These are phyloP conservation scores for Pseudorasbora parva DNA, from an alignment of 2,113 vertebrate genomes.

Conservation along the genomic window DNA sequence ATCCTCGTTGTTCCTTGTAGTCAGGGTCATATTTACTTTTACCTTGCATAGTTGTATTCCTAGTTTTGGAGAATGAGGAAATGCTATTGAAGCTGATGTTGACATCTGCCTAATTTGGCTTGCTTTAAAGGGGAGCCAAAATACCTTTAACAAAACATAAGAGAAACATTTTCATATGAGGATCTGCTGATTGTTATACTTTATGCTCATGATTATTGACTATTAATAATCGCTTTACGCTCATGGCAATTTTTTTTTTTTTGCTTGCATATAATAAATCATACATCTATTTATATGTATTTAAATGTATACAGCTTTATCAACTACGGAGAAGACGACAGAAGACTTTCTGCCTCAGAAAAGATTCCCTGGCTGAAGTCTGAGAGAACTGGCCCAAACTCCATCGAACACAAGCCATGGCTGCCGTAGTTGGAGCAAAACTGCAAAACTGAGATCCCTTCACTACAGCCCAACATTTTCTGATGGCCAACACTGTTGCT, in stretches of 20 bases:
- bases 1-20: not conserved
- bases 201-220: not conserved
- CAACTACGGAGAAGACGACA: not conserved
- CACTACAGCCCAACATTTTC: conserved; percentile 13
- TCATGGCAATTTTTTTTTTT: not conserved
- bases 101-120: not conserved
- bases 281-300: not conserved
- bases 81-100: not conserved
- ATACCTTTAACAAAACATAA: not conserved
- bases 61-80: not conserved
- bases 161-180: not conserved
- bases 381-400: conserved; percentile 45
- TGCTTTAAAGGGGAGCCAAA: not conserved
- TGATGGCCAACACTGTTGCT: conserved; percentile 78
- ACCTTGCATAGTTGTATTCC: not conserved
- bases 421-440: conserved; percentile 2
- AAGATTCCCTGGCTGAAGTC: not conserved
- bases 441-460: conserved; percentile 11
- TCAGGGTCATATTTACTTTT: not conserved
- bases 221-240: not conserved
- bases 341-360: not conserved
- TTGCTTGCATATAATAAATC: too few species aligned
- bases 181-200: not conserved
- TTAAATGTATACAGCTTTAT: conserved; percentile 15
- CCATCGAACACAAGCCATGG: conserved; percentile 47